Conservation (phyloP, 2,113 vertebrate genomes). For the Austrofundulus limnaeus region DNA sequence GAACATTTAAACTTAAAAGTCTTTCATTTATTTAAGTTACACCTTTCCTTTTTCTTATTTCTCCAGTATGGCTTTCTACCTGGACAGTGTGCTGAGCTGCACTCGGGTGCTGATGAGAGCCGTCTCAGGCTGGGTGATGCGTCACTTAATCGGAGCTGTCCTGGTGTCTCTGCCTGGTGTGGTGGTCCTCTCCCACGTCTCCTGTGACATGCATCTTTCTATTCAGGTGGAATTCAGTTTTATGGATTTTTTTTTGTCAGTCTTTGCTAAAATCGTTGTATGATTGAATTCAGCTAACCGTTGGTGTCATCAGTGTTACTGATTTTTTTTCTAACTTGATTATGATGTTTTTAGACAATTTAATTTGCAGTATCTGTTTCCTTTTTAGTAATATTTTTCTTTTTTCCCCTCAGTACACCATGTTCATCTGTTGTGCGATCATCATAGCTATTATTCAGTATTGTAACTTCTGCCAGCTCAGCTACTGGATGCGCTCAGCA, state of each 20-base stretch:
- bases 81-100: slow-evolving; percentile 86
- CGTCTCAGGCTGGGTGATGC: slow-evolving; percentile 90
- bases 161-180: slow-evolving; percentile 92
- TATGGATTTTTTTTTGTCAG: not conserved
- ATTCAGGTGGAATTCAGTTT: slow-evolving; percentile 65
- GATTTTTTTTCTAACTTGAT: not conserved
- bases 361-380: not conserved
- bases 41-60: not conserved
- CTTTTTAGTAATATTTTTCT: slow-evolving; percentile 1
- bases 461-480: slow-evolving; percentile 99
- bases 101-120: slow-evolving; percentile 85
- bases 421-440: slow-evolving; percentile 89
- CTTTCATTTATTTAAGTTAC: not conserved
- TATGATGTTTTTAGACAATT: not conserved
- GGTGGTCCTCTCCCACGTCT: slow-evolving; percentile 89
- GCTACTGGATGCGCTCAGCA: slow-evolving; percentile 97
- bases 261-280: not conserved
- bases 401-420: slow-evolving; percentile 79
- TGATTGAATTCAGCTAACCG: not conserved
- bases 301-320: not conserved
- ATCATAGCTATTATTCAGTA: slow-evolving; percentile 94
- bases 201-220: slow-evolving; percentile 80
- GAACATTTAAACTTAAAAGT: no score
- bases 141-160: slow-evolving; percentile 90
- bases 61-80: slow-evolving; percentile 91